phyloP scores from a whole-genome alignment of 2,113 vertebrate species.

The Hemibagrus wyckioides region DNA sequence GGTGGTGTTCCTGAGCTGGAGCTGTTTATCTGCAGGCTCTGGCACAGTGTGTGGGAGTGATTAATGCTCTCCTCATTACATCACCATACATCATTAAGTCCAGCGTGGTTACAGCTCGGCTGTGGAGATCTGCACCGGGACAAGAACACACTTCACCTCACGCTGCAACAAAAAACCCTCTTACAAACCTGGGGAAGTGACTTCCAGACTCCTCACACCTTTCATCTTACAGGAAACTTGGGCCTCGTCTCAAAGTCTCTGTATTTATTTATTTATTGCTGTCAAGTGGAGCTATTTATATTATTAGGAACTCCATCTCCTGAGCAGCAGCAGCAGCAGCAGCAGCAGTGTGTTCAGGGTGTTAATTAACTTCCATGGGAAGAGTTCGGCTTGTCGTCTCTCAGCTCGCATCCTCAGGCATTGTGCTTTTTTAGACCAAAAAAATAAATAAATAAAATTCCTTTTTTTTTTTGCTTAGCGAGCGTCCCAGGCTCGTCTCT shows the following conservation, averaged over 20 bases:
- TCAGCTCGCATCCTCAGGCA: not conserved
- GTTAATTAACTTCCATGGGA: not conserved
- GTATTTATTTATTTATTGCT: not conserved
- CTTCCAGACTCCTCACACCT: not conserved
- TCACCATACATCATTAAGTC: slow-evolving; percentile 22
- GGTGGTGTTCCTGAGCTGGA: not conserved
- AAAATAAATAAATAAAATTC: not conserved
- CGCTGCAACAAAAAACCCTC: no score
- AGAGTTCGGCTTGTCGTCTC: not conserved
- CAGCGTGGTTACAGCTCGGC: not conserved
- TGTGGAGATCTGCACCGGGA: not conserved
- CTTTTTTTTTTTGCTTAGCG: not conserved
- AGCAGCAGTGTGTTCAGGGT: not conserved
- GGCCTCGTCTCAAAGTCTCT: not conserved
- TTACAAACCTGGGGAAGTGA: no score
- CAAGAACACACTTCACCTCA: no score
- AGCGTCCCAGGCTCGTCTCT: not conserved
- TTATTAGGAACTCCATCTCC: not conserved
- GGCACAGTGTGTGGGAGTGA: not conserved
- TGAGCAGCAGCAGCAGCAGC: not conserved
- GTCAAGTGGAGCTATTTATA: no score
- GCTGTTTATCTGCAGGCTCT: no score
- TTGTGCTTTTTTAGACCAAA: not conserved
- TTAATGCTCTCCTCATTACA: slow-evolving; percentile 24
- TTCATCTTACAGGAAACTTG: not conserved